A percentile compares a stretch with the other conserved stretches of the same genome.
Evolutionary conservation across 2,113 vertebrate species (phyloP).

Genomic region (Peromyscus californicus): DNA sequence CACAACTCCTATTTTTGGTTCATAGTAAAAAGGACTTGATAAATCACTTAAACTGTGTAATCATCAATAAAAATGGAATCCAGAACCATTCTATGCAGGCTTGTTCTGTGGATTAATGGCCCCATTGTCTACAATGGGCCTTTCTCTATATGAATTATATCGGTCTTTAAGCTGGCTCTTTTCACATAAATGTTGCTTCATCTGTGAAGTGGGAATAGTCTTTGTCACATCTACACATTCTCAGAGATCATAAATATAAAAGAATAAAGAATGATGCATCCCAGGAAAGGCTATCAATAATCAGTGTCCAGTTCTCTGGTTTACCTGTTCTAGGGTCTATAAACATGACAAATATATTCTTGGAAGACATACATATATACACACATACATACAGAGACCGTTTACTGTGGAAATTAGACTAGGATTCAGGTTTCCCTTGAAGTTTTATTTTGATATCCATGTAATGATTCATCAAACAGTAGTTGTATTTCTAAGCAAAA

Average conservation of each 20-base stretch:
- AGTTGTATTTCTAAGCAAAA: background rate
- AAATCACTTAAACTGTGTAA: background rate
- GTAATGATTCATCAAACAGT: background rate
- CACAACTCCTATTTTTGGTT: background rate
- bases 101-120: background rate
- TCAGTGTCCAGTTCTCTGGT: background rate
- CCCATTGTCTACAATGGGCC: background rate
- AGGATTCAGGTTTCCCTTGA: background rate
- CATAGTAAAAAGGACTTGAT: background rate
- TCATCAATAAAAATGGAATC: background rate
- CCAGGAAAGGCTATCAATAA: background rate
- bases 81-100: background rate
- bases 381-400: background rate
- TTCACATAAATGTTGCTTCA: constrained; percentile 6
- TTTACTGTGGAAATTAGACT: background rate
- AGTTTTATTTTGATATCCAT: background rate
- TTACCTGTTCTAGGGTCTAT: background rate
- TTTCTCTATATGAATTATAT: background rate
- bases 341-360: background rate
- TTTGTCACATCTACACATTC: background rate
- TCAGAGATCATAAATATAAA: background rate
- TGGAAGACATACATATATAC: background rate
- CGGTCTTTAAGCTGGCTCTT: background rate
- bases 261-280: background rate
- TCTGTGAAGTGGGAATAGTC: constrained; percentile 10